A percentile compares a stretch with the other conserved stretches of the same genome.
phyloP scores from a whole-genome alignment of 1,140 invertebrate species.

The Carposina sasakii region DNA sequence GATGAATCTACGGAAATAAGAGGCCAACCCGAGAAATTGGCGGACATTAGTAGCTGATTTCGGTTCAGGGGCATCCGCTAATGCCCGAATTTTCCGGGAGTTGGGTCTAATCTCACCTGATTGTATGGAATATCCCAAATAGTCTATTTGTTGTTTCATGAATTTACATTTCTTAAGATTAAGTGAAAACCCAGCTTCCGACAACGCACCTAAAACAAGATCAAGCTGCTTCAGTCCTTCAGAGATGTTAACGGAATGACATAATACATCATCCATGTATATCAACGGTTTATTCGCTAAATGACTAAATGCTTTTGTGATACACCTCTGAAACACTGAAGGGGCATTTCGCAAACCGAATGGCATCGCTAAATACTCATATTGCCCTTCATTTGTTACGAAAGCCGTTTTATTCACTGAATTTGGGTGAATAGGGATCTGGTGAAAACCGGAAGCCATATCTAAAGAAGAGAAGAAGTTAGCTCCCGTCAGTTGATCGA shows the following conservation, averaged over 20 bases:
- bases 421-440: conserved; percentile 21
- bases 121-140: neutral
- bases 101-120: neutral
- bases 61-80: neutral
- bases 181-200: neutral
- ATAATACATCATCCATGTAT: neutral
- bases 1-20: neutral
- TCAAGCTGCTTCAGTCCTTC: neutral
- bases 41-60: neutral
- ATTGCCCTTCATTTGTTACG: conserved; percentile 46
- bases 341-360: conserved; percentile 36
- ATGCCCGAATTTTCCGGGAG: neutral
- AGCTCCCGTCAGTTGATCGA: conserved; percentile 38
- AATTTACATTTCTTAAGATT: neutral
- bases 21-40: no score
- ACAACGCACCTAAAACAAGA: neutral
- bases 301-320: conserved; percentile 18
- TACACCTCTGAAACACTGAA: conserved; percentile 30
- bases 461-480: conserved; percentile 27
- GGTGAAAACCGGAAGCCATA: no score
- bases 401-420: conserved; percentile 49
- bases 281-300: conserved; percentile 7
- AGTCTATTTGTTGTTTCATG: neutral
- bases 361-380: conserved; percentile 28
- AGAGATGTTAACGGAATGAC: neutral